phyloP scores from a whole-genome alignment of 1,140 invertebrate species.

The Brevipalpus yothersi region DNA sequence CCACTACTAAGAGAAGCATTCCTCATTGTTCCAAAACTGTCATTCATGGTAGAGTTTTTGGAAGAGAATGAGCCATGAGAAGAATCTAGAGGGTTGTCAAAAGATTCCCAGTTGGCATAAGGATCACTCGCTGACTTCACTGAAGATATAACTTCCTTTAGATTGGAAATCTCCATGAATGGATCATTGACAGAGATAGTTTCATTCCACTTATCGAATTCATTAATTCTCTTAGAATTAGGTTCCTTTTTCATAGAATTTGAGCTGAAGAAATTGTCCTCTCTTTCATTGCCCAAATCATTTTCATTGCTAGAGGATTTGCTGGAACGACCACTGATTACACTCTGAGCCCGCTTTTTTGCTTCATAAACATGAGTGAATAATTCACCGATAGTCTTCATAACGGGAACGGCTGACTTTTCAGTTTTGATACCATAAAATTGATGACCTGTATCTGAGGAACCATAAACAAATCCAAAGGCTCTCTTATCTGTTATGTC shows the following conservation, averaged over 20 bases:
- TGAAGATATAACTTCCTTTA: background rate
- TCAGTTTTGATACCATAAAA: slow-evolving; percentile 99
- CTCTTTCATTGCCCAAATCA: background rate
- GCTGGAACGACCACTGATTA: background rate
- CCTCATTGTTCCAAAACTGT: too few species aligned
- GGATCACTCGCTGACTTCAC: background rate
- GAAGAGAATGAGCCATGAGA: background rate
- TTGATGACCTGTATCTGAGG: slow-evolving; percentile 75
- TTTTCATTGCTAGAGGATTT: background rate
- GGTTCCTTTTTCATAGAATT: too few species aligned
- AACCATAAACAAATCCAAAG: slow-evolving; percentile 94
- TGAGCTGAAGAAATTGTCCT: background rate
- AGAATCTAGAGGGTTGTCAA: background rate
- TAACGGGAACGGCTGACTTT: slow-evolving; percentile 38
- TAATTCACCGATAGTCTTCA: slow-evolving; percentile 1
- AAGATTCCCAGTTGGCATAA: background rate
- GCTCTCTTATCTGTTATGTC: slow-evolving; percentile 87
- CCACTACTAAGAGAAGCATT: too few species aligned
- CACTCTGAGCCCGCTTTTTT: background rate
- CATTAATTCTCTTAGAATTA: too few species aligned
- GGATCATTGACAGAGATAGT: background rate
- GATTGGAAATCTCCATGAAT: slow-evolving; percentile 11
- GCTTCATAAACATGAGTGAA: slow-evolving; percentile 3
- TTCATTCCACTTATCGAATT: too few species aligned
- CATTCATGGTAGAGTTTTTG: too few species aligned